These are phyloP conservation scores for Paramisgurnus dabryanus DNA, from an alignment of 2,113 vertebrate species.

Conservation along the genomic window DNA sequence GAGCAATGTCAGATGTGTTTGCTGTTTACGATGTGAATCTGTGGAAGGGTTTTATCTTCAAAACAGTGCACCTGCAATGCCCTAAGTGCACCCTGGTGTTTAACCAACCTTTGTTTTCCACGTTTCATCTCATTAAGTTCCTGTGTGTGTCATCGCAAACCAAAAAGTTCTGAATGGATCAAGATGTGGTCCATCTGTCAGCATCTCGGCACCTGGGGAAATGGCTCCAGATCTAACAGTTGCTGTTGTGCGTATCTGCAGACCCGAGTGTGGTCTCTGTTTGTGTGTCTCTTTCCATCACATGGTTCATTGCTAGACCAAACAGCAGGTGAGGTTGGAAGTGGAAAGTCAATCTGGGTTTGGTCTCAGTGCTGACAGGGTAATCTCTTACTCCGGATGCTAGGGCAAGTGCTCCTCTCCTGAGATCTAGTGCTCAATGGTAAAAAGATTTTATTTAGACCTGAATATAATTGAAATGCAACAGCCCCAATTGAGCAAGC, in stretches of 20 bases:
- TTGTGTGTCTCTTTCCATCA: slow-evolving; percentile 14
- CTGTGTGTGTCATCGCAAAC: slow-evolving; percentile 20
- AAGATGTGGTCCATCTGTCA: slow-evolving; percentile 42
- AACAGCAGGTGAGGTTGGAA: slow-evolving; percentile 47
- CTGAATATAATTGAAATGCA: not conserved
- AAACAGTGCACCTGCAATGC: slow-evolving; percentile 9
- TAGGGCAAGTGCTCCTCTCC: not conserved
- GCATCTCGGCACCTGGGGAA: slow-evolving; percentile 11
- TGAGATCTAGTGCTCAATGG: not conserved
- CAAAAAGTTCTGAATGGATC: slow-evolving; percentile 16
- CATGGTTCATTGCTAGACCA: slow-evolving; percentile 41
- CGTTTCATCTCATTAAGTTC: slow-evolving; percentile 18
- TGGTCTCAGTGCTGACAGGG: slow-evolving; percentile 29
- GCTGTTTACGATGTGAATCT: slow-evolving; percentile 11
- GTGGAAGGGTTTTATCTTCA: not conserved
- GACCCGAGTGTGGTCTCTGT: slow-evolving; percentile 2
- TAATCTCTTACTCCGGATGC: slow-evolving; percentile 16
- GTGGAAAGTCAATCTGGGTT: slow-evolving; percentile 21
- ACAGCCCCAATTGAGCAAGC: not conserved
- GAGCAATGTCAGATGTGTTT: slow-evolving; percentile 11
- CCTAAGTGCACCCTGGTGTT: not conserved
- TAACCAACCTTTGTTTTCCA: not conserved
- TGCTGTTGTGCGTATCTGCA: slow-evolving; percentile 15
- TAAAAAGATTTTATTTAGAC: not conserved
- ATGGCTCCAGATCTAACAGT: slow-evolving; percentile 8